A percentile compares a stretch with the other conserved stretches of the same genome.
Conservation (phyloP, 2,888 invertebrate species). For the Cryptosula pallasiana region DNA sequence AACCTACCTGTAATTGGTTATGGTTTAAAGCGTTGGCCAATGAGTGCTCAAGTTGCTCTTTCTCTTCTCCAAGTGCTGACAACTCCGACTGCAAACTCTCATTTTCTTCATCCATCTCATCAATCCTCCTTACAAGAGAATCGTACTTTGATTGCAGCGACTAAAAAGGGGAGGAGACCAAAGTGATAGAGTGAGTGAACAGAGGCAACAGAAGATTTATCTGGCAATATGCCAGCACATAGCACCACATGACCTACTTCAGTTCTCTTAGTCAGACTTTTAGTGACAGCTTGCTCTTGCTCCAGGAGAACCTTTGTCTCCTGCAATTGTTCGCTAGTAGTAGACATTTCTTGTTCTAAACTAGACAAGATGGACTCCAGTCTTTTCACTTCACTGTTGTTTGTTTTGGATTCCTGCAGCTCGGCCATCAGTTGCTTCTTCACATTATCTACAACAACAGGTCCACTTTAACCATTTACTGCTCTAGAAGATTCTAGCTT, state of each 20-base stretch:
- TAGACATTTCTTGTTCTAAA: conserved; percentile 11
- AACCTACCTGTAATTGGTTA: background rate
- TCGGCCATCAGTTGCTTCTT: conserved; percentile 34
- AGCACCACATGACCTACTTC: conserved; percentile 41
- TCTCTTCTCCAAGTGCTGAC: conserved; percentile 41
- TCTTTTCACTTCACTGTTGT: conserved; percentile 31
- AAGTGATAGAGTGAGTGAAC: too few species aligned
- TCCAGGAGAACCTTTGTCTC: conserved; percentile 33
- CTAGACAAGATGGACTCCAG: conserved; percentile 2
- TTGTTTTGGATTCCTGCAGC: conserved; percentile 34
- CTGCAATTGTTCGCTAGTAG: conserved; percentile 33
- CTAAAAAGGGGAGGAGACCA: conserved; percentile 35
- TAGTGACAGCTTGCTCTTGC: conserved; percentile 42
- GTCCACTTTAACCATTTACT: background rate
- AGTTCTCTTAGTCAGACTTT: conserved; percentile 41
- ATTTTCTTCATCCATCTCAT: conserved; percentile 42
- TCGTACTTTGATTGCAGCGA: conserved; percentile 46
- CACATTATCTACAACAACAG: conserved; percentile 31
- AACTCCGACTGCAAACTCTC: conserved; percentile 39
- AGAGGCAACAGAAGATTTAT: too few species aligned
- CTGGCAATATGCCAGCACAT: too few species aligned
- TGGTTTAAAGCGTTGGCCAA: conserved; percentile 27
- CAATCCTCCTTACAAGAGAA: conserved; percentile 37
- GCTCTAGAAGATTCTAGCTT: too few species aligned
- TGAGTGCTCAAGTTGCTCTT: conserved; percentile 33